Evolutionary conservation across 2,797 vertebrate genomes (phyloP).

Genomic region (Megaceryle alcyon): DNA sequence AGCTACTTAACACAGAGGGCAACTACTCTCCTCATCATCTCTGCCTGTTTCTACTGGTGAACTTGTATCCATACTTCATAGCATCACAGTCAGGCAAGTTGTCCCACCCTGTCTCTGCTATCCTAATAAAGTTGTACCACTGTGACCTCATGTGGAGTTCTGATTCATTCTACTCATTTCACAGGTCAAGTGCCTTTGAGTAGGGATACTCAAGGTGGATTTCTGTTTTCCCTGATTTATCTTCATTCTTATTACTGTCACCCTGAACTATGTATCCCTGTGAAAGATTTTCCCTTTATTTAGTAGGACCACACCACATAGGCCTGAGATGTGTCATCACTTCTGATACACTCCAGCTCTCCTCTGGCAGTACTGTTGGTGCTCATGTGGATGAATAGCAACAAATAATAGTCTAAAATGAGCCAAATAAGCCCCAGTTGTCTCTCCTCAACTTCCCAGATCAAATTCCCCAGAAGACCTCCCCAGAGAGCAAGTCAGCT

Average conservation of each 20-base stretch:
- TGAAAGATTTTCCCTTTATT: neutral
- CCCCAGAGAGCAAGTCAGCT: neutral
- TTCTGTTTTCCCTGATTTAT: neutral
- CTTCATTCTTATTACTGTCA: neutral
- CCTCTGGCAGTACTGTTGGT: neutral
- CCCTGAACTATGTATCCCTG: neutral
- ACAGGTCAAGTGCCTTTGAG: rapidly evolving
- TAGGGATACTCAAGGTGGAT: neutral
- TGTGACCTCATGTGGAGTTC: neutral
- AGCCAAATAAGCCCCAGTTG: neutral
- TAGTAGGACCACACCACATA: neutral
- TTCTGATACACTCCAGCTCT: neutral
- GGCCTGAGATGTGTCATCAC: neutral
- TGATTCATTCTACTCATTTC: neutral
- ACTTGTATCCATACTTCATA: neutral
- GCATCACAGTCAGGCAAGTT: neutral
- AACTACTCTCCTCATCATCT: neutral
- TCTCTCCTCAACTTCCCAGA: neutral
- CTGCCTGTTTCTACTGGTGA: neutral
- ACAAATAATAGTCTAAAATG: neutral
- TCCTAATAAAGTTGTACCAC: neutral
- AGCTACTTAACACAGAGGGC: neutral
- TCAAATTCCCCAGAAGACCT: neutral
- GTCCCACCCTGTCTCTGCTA: neutral
- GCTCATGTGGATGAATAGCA: neutral